Percentiles rank a stretch among this genome's conserved stretches.
Evolutionary conservation across 2,797 vertebrate species (phyloP).

Genomic region (Epinephelus malabaricus): DNA sequence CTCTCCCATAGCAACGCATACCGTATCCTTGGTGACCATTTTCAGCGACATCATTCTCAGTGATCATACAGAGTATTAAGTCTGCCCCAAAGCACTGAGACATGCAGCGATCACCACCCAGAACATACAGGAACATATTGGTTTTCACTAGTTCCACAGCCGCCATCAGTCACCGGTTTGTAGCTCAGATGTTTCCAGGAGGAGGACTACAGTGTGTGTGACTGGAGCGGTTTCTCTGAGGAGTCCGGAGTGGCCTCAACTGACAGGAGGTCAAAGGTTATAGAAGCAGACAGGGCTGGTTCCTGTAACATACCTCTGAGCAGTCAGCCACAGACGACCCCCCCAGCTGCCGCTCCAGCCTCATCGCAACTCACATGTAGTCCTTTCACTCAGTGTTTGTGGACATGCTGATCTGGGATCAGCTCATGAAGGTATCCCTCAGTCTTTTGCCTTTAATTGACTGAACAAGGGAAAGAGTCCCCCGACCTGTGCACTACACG

Average conservation of each 20-base stretch:
- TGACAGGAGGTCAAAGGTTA: conserved; percentile 54
- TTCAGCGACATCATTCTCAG: conserved; percentile 29
- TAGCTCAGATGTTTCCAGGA: conserved; percentile 45
- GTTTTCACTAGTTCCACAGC: conserved; percentile 41
- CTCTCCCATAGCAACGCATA: conserved; percentile 57
- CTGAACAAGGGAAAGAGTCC: conserved; percentile 73
- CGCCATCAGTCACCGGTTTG: conserved; percentile 41
- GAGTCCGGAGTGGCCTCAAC: conserved; percentile 45
- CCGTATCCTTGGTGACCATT: conserved; percentile 15
- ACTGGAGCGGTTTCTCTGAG: conserved; percentile 30
- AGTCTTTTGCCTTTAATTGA: conserved; percentile 75
- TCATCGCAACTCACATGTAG: conserved; percentile 43
- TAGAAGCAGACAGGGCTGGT: conserved; percentile 75
- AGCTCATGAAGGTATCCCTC: conserved; percentile 63
- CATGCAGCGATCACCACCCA: conserved; percentile 22
- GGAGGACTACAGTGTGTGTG: conserved; percentile 26
- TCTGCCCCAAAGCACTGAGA: conserved; percentile 45
- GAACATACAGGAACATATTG: conserved; percentile 22
- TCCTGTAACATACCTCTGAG: conserved; percentile 68
- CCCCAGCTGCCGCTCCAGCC: conserved; percentile 36
- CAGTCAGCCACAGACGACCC: conserved; percentile 45
- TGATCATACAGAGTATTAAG: conserved; percentile 27
- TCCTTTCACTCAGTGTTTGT: conserved; percentile 52
- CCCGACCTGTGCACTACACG: conserved; percentile 75
- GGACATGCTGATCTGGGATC: conserved; percentile 77